A percentile compares a stretch with the other conserved stretches of the same genome.
These are phyloP conservation scores for Hoplias malabaricus DNA, from an alignment of 2,113 vertebrate genomes.

Conservation along the genomic window DNA sequence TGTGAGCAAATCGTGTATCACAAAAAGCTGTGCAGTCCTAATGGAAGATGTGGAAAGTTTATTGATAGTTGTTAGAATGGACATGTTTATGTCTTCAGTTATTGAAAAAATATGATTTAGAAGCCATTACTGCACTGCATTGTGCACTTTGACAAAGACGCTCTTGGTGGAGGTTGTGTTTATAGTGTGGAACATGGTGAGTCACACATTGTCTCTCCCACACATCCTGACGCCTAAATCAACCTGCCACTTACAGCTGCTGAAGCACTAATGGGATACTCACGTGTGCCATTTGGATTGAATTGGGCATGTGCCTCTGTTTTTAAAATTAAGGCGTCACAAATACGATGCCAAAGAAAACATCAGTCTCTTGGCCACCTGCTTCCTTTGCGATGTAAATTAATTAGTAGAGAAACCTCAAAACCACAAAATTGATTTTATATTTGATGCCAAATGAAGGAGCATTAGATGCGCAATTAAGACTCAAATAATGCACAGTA, in stretches of 20 bases:
- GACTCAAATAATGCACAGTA: not conserved
- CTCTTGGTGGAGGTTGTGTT: conserved; percentile 24
- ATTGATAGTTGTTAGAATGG: conserved; percentile 10
- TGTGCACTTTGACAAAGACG: conserved; percentile 10
- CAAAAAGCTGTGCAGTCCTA: not conserved
- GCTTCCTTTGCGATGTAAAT: not conserved
- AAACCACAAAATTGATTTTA: not conserved
- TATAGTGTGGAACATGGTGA: conserved; percentile 5
- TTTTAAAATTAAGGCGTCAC: conserved; percentile 18
- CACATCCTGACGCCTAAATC: not conserved
- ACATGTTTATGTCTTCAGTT: not conserved
- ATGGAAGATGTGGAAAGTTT: not conserved
- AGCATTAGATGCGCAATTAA: not conserved
- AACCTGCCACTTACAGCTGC: conserved; percentile 43
- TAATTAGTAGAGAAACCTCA: not conserved
- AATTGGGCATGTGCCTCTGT: conserved; percentile 11
- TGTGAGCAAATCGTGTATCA: not conserved
- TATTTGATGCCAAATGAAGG: not conserved
- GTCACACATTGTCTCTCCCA: conserved; percentile 24
- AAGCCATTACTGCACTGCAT: not conserved
- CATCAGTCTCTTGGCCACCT: conserved; percentile 9
- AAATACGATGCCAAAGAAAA: conserved; percentile 43
- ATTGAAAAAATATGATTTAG: conserved; percentile 4
- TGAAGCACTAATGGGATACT: conserved; percentile 58
- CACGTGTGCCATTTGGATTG: conserved; percentile 24